Evolutionary conservation across 2,888 invertebrate species (phyloP).

Genomic region (Ormyrus nitidulus): DNA sequence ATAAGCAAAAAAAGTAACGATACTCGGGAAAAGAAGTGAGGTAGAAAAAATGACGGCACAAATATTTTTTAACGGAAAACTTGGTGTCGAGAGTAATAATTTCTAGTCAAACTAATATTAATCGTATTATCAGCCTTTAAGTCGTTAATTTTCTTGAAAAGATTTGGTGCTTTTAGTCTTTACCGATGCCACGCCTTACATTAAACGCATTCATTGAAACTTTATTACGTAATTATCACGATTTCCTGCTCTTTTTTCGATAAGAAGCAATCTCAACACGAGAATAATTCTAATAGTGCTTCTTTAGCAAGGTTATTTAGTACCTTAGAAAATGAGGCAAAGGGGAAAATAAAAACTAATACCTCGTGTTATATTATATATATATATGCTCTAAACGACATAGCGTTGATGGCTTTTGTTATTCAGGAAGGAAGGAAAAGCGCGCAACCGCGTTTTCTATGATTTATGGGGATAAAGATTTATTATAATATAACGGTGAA

Average conservation of each 20-base stretch:
- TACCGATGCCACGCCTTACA: slow-evolving; percentile 17
- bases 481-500: slow-evolving; percentile 38
- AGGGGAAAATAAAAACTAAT: background rate
- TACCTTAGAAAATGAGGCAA: slow-evolving; percentile 49
- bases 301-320: slow-evolving; percentile 36
- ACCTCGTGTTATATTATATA: slow-evolving; percentile 45
- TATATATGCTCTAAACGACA: slow-evolving; percentile 48
- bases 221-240: background rate
- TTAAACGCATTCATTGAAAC: slow-evolving; percentile 12
- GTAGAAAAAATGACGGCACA: slow-evolving; percentile 64
- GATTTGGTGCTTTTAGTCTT: slow-evolving; percentile 34
- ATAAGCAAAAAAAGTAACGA: background rate
- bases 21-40: slow-evolving; percentile 40
- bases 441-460: slow-evolving; percentile 10
- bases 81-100: background rate
- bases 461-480: slow-evolving; percentile 42
- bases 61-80: slow-evolving; percentile 63
- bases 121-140: background rate
- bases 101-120: background rate
- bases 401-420: slow-evolving; percentile 53
- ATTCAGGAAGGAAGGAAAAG: slow-evolving; percentile 17
- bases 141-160: slow-evolving; percentile 8
- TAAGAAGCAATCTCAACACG: slow-evolving; percentile 23
- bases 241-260: slow-evolving; percentile 26
- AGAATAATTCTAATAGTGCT: slow-evolving; percentile 29